Percentiles rank a stretch among this genome's conserved stretches.
These are phyloP conservation scores for Cecidostiba fungosa DNA, from an alignment of 2,888 invertebrate genomes.

Conservation along the genomic window DNA sequence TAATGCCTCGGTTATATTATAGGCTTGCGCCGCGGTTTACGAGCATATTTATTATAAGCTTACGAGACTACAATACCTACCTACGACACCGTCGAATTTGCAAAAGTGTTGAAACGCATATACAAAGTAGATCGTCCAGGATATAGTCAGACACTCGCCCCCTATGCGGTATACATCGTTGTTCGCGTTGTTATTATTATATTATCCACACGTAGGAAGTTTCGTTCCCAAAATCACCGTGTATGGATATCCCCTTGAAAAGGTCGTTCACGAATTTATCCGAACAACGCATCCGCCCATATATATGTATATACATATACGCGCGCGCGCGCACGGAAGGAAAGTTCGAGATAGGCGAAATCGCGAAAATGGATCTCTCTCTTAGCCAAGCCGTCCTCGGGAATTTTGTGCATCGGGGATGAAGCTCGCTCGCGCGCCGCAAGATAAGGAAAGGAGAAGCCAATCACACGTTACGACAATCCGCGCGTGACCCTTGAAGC, in stretches of 20 bases:
- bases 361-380: conserved; percentile 40
- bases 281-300: background rate
- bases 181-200: background rate
- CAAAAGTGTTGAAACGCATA: too few species aligned
- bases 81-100: too few species aligned
- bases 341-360: conserved; percentile 25
- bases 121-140: too few species aligned
- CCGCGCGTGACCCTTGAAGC: conserved; percentile 66
- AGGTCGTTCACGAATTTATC: conserved; percentile 11
- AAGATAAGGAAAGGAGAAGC: conserved; percentile 58
- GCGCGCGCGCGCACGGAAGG: background rate
- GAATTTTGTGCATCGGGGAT: conserved; percentile 50
- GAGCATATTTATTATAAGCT: too few species aligned
- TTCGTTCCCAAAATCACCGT: background rate
- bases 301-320: background rate
- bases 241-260: background rate
- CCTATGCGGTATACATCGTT: too few species aligned
- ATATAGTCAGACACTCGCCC: background rate
- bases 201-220: background rate
- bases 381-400: background rate
- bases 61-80: too few species aligned
- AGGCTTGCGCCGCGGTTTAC: too few species aligned
- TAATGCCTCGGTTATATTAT: background rate
- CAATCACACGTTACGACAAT: conserved; percentile 68
- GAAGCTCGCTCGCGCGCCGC: conserved; percentile 32